phyloP scores from a whole-genome alignment of 2,113 vertebrate species.

The Passerina amoena region DNA sequence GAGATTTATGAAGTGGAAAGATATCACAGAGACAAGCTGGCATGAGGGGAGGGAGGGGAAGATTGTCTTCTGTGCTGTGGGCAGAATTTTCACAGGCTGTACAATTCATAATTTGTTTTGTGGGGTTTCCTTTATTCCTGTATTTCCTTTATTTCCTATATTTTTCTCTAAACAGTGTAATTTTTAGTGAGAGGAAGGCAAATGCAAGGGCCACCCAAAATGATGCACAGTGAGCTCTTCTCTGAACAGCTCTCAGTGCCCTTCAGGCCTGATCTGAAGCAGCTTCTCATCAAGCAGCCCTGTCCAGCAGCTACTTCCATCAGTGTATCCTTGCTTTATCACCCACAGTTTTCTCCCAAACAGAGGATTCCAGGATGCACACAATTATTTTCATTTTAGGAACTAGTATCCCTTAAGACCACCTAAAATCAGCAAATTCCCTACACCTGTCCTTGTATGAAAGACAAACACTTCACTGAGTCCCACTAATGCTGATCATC shows the following conservation, averaged over 20 bases:
- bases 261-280: neutral
- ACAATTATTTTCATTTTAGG: neutral
- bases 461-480: neutral
- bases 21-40: slow-evolving; percentile 13
- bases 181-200: neutral
- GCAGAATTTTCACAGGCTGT: slow-evolving; percentile 2
- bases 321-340: neutral
- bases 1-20: slow-evolving; percentile 46
- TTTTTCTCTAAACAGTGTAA: neutral
- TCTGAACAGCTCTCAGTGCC: neutral
- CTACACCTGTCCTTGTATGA: neutral
- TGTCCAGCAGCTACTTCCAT: neutral
- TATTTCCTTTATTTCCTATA: neutral
- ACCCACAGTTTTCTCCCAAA: neutral
- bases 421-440: neutral
- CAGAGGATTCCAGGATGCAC: neutral
- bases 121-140: neutral
- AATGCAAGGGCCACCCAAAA: neutral
- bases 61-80: neutral
- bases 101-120: neutral
- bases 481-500: neutral
- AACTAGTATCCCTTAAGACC: neutral
- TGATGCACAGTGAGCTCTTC: neutral
- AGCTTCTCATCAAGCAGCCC: neutral
- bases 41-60: neutral